These are phyloP conservation scores for Rhinoptilus africanus DNA, from an alignment of 2,113 vertebrate genomes.

Conservation along the genomic window DNA sequence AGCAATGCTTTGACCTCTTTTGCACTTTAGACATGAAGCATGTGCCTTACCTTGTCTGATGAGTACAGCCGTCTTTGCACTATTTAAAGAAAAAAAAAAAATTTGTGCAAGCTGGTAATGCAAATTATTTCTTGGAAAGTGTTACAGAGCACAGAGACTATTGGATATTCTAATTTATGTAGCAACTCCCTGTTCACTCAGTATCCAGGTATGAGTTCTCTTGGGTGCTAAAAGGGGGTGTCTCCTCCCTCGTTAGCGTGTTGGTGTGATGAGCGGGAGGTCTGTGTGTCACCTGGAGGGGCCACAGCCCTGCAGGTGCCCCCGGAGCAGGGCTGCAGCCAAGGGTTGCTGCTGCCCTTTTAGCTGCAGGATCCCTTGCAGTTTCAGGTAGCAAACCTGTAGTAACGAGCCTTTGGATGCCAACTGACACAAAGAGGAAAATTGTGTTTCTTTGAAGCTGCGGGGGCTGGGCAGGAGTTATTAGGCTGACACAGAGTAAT, in stretches of 20 bases:
- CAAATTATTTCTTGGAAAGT: constrained; percentile 34
- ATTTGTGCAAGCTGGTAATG: neutral
- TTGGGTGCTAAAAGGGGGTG: neutral
- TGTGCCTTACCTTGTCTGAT: constrained; percentile 32
- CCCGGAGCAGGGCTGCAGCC: neutral
- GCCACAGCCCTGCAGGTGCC: neutral
- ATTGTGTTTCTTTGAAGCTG: neutral
- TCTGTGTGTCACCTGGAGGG: neutral
- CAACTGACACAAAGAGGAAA: constrained; percentile 19
- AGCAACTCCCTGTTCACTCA: neutral
- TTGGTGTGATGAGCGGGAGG: neutral
- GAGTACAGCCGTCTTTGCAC: neutral
- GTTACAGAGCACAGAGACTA: neutral
- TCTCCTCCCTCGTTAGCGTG: neutral
- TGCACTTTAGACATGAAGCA: constrained; percentile 20
- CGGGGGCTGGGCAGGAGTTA: constrained; percentile 20
- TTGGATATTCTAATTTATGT: neutral
- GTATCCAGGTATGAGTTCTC: neutral
- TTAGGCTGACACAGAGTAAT: constrained; percentile 53
- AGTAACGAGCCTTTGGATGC: neutral
- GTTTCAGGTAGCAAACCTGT: constrained; percentile 38
- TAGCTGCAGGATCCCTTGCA: neutral
- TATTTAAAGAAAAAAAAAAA: neutral
- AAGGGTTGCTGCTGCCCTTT: neutral
- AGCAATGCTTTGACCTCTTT: constrained; percentile 57